phyloP scores from a whole-genome alignment of 2,888 invertebrate genomes.

The Leistus spinibarbis region DNA sequence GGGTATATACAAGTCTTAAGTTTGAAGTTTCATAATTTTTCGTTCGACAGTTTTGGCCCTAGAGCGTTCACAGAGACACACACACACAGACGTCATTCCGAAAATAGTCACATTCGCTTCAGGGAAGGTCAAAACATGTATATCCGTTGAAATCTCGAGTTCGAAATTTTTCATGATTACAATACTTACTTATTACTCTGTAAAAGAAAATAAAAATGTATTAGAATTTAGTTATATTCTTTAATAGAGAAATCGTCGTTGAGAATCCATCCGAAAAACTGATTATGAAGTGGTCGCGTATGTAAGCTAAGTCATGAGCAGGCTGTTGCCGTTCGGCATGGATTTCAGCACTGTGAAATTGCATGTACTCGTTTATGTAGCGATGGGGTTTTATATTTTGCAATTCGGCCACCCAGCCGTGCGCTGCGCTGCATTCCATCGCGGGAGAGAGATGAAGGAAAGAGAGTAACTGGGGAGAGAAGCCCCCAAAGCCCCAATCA shows the following conservation, averaged over 20 bases:
- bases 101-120: too few species aligned
- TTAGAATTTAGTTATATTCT: too few species aligned
- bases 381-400: conserved; percentile 19
- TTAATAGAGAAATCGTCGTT: background rate
- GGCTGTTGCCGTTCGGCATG: background rate
- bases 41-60: too few species aligned
- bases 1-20: too few species aligned
- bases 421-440: conserved; percentile 1
- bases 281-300: background rate
- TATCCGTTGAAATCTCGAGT: too few species aligned
- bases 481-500: conserved; percentile 26
- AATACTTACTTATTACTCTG: too few species aligned
- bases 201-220: too few species aligned
- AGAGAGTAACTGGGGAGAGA: background rate
- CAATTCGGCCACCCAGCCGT: conserved; percentile 36
- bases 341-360: conserved; percentile 25
- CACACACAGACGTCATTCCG: too few species aligned
- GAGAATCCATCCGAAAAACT: background rate
- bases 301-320: background rate
- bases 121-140: too few species aligned
- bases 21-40: too few species aligned
- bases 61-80: too few species aligned
- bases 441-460: background rate
- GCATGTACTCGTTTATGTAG: background rate
- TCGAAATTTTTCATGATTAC: too few species aligned